Evolutionary conservation across 2,113 vertebrate species (phyloP).

Genomic region (Egretta garzetta): DNA sequence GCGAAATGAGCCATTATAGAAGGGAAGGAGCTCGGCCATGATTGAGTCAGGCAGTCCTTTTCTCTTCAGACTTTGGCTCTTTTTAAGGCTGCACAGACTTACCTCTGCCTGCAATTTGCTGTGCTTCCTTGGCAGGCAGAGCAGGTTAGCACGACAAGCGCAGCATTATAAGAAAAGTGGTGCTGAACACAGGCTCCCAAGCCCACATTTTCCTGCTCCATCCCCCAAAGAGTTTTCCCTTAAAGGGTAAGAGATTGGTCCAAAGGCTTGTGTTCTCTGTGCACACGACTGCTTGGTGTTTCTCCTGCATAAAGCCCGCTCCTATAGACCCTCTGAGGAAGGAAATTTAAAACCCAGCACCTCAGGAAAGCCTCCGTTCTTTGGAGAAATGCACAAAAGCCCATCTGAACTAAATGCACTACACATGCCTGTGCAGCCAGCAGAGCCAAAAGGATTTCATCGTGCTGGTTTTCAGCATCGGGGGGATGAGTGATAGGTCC

Average conservation of each 20-base stretch:
- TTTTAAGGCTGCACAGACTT: not conserved
- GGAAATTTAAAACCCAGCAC: not conserved
- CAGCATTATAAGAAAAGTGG: constrained; percentile 1
- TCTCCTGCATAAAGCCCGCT: not conserved
- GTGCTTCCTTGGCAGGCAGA: constrained; percentile 29
- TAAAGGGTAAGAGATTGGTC: not conserved
- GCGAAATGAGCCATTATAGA: not conserved
- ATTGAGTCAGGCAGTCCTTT: not conserved
- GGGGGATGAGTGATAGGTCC: not conserved
- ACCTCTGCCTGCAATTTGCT: constrained; percentile 9
- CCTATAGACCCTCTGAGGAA: not conserved
- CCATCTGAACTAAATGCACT: not conserved
- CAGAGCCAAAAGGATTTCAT: not conserved
- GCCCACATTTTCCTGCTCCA: not conserved
- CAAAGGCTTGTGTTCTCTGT: not conserved
- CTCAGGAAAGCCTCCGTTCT: not conserved
- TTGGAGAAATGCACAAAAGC: not conserved
- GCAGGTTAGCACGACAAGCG: constrained; percentile 3
- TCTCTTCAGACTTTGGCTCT: not conserved
- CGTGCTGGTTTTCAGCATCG: not conserved
- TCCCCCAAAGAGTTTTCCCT: not conserved
- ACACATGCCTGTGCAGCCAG: not conserved
- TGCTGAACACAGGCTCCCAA: not conserved
- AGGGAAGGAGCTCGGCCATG: not conserved
- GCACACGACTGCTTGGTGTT: not conserved